A percentile compares a stretch with the other conserved stretches of the same genome.
Conservation (phyloP, 2,888 invertebrate species). For the Scrobipalpa costella region DNA sequence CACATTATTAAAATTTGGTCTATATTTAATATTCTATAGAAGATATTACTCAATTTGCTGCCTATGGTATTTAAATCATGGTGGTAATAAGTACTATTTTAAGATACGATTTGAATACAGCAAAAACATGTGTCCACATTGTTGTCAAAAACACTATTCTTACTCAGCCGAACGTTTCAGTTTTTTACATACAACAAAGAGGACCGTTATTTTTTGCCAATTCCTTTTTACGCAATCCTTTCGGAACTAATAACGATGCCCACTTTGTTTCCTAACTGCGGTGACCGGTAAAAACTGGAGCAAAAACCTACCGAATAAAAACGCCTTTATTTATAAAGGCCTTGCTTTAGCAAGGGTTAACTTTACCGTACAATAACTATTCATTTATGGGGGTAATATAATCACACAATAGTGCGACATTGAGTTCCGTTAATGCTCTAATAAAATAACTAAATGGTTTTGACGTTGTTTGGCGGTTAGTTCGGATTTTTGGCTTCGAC, state of each 20-base stretch:
- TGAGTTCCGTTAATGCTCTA: conserved; percentile 64
- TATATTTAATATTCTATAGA: too few relatives aligned
- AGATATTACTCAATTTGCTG: too few relatives aligned
- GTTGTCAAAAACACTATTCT: not conserved
- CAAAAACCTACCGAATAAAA: conserved; percentile 64
- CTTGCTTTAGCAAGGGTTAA: conserved; percentile 64
- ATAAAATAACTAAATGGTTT: conserved; percentile 60
- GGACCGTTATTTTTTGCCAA: conserved; percentile 45
- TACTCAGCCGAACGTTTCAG: not conserved
- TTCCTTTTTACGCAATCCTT: conserved; percentile 32
- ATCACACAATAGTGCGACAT: conserved; percentile 66
- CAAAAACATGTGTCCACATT: not conserved
- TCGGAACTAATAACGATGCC: conserved; percentile 48
- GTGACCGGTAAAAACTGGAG: conserved; percentile 70
- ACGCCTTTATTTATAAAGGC: too few relatives aligned
- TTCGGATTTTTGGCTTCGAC: conserved; percentile 61
- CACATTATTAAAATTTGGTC: too few relatives aligned
- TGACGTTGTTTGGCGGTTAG: conserved; percentile 59
- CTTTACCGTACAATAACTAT: conserved; percentile 52
- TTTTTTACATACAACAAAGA: conserved; percentile 37
- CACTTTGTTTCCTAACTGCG: conserved; percentile 71
- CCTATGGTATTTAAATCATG: too few relatives aligned
- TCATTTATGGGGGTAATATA: conserved; percentile 70
- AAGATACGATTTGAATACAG: too few relatives aligned
- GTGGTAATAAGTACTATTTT: too few relatives aligned